These are phyloP conservation scores for Anodontia alba DNA, from an alignment of 2,888 invertebrate species.

Conservation along the genomic window DNA sequence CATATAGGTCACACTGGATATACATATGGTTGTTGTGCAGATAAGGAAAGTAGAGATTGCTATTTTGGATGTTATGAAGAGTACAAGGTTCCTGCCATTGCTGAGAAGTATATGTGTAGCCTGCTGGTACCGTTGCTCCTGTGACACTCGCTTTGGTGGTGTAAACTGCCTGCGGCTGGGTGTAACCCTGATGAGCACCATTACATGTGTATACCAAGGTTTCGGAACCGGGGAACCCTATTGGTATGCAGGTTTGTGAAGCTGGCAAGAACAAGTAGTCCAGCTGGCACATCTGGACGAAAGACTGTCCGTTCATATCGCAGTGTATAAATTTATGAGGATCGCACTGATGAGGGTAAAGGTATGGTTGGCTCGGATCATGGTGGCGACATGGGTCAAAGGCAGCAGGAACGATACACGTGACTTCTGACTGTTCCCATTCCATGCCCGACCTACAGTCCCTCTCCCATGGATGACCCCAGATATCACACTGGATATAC, in stretches of 20 bases:
- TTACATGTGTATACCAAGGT: conserved; percentile 45
- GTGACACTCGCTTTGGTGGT: not conserved
- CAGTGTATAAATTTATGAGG: conserved; percentile 66
- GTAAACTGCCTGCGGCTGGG: too few relatives aligned
- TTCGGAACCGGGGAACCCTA: conserved; percentile 38
- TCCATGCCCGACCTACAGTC: conserved; percentile 60
- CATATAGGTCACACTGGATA: conserved; percentile 70
- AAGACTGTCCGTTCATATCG: conserved; percentile 59
- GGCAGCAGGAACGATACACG: conserved; percentile 49
- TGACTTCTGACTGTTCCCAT: conserved; percentile 67
- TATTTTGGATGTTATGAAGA: conserved; percentile 31
- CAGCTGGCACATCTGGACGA: conserved; percentile 43
- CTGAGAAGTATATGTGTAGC: conserved; percentile 18
- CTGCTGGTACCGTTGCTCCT: not conserved
- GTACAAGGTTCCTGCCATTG: conserved; percentile 59
- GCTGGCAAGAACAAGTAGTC: conserved; percentile 50
- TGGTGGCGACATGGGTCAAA: conserved; percentile 56
- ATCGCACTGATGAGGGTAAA: conserved; percentile 62
- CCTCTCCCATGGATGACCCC: conserved; percentile 69
- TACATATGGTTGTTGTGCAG: conserved; percentile 59
- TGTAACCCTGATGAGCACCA: not conserved
- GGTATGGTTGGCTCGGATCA: conserved; percentile 42
- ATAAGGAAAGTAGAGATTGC: conserved; percentile 58
- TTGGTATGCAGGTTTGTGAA: conserved; percentile 54
- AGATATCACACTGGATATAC: conserved; percentile 73